Conservation (phyloP, 2,888 invertebrate genomes). For the Rhagophthalmus giganteus region DNA sequence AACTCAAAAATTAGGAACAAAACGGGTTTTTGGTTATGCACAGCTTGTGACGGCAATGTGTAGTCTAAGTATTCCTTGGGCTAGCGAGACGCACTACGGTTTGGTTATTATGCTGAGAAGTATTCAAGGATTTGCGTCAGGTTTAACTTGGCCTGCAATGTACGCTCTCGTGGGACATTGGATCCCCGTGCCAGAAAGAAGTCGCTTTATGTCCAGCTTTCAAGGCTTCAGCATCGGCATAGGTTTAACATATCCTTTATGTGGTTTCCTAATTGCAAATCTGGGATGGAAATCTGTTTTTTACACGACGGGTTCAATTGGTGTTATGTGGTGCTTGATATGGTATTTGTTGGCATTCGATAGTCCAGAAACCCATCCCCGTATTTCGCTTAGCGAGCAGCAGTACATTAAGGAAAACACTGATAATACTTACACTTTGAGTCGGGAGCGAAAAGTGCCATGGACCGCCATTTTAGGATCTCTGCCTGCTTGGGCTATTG, state of each 20-base stretch:
- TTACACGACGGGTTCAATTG: constrained; percentile 68
- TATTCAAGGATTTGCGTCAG: constrained; percentile 71
- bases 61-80: constrained; percentile 67
- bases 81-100: constrained; percentile 64
- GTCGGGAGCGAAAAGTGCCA: constrained; percentile 61
- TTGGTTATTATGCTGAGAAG: constrained; percentile 65
- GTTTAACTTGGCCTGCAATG: constrained; percentile 76
- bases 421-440: constrained; percentile 57
- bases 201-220: constrained; percentile 75
- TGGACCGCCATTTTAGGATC: constrained; percentile 68
- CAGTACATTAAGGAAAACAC: constrained; percentile 67
- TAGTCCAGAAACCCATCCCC: constrained; percentile 68
- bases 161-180: constrained; percentile 73
- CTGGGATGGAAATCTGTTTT: constrained; percentile 71
- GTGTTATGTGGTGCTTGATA: constrained; percentile 65
- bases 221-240: constrained; percentile 77
- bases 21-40: constrained; percentile 70
- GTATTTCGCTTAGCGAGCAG: constrained; percentile 66
- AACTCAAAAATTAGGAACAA: constrained; percentile 71
- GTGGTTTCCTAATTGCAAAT: constrained; percentile 69
- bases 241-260: constrained; percentile 70
- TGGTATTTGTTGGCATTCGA: constrained; percentile 73
- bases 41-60: constrained; percentile 70
- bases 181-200: constrained; percentile 72
- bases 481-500: constrained; percentile 70